Evolutionary conservation across 2,888 invertebrate species (phyloP), one percentile per base, ranked within the genome.

Genomic region (Lymantria dispar): DNA sequence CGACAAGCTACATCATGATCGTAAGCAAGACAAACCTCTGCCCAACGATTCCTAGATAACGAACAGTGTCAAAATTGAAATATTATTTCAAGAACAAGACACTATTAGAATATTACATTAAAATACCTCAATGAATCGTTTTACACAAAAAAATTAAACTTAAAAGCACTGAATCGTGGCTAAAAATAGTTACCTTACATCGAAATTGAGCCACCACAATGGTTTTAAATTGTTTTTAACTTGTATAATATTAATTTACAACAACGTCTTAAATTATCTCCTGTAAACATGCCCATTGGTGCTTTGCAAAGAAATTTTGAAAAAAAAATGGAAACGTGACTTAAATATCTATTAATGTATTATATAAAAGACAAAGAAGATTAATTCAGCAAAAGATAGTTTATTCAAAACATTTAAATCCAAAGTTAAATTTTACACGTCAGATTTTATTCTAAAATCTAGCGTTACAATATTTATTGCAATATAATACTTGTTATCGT

Each of bases 191-290:
- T 66, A 73, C 63, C 72, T 78, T 78, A 78, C 55, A 73, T 64
- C 64, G 58, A 76, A 78, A 71, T 80, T 77, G 79, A 78, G 78
- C 80, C 78, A 75, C 73, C 80, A 68, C 56, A 71, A 70, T 72
- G 74, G 76, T 74, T 66, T 64, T 74, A 62, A 66, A 58, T 54
- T 63, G 62, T 36, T 67, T 64, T 54, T 42, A 50, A 56, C 58
- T 57, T 60, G 58, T 64, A 61, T 58, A 57, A 49, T 69, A 64
- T 62, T 62, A 56, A 60, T 64, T 72, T 62, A 74, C 67, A 76
- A 72, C 70, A 77, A 71, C 70, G 60, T 58, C 64, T 60, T 59
- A 61, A 47, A 55, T 60, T 69, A 70, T 50, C 60, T 60, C 43
- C 47, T 58, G 61, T 48, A 54, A 47, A 47, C 49, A 53, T 54